Evolutionary conservation across 2,888 invertebrate genomes (phyloP).

Genomic region (Protophormia terraenovae): DNA sequence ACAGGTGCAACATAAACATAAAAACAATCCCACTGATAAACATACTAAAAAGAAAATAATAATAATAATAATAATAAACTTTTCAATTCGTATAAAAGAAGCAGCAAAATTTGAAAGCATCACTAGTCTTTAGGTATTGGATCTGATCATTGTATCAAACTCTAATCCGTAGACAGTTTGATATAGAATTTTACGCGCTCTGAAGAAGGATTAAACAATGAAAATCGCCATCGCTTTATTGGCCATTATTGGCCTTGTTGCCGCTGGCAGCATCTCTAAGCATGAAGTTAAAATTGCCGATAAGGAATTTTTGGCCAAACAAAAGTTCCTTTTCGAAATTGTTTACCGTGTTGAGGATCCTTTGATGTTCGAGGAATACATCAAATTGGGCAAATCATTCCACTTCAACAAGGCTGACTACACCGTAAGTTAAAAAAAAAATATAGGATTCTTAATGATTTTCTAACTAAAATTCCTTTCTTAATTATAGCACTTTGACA

Average conservation of each 20-base stretch:
- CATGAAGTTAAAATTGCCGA: constrained; percentile 73
- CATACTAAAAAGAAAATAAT: not conserved
- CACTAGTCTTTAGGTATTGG: constrained; percentile 74
- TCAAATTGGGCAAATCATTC: constrained; percentile 82
- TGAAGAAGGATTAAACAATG: constrained; percentile 65
- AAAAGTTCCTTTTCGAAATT: constrained; percentile 76
- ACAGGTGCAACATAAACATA: constrained; percentile 1
- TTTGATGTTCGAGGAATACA: constrained; percentile 75
- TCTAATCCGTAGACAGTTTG: constrained; percentile 64
- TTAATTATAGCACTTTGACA: constrained; percentile 72
- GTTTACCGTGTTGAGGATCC: constrained; percentile 72
- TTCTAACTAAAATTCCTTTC: not conserved
- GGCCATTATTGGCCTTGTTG: constrained; percentile 76
- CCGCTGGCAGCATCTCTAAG: constrained; percentile 70
- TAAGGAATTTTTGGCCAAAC: constrained; percentile 72
- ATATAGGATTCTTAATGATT: not conserved
- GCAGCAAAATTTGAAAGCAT: not conserved
- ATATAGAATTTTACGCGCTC: not conserved
- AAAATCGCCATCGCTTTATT: constrained; percentile 76
- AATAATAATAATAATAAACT: too few relatives aligned
- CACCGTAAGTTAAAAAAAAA: constrained; percentile 51
- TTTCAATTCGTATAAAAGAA: constrained; percentile 29
- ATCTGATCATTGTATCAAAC: constrained; percentile 59
- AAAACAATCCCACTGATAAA: constrained; percentile 43
- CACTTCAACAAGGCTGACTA: constrained; percentile 74